phyloP scores from a whole-genome alignment of 2,888 invertebrate genomes.

The Silvanus unidentatus region DNA sequence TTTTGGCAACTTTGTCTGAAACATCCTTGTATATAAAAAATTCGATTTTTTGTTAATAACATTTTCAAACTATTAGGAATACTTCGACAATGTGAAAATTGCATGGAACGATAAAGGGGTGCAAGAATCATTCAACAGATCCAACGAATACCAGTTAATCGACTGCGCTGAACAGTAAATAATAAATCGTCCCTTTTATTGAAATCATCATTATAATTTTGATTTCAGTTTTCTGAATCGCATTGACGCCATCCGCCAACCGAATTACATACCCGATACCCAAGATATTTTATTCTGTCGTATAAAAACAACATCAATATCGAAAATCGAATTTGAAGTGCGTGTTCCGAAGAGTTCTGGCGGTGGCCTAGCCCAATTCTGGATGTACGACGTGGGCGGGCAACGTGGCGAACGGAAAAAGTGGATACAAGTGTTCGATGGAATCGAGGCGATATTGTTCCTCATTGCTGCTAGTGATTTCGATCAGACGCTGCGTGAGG shows the following conservation, averaged over 20 bases:
- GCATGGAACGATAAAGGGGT: constrained; percentile 70
- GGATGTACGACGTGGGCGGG: constrained; percentile 82
- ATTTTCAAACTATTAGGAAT: constrained; percentile 56
- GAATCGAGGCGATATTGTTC: constrained; percentile 75
- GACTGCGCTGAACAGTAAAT: constrained; percentile 80
- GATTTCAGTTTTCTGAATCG: constrained; percentile 65
- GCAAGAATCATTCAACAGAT: constrained; percentile 60
- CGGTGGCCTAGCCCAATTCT: constrained; percentile 65
- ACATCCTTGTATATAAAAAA: too few species aligned
- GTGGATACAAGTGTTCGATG: constrained; percentile 77
- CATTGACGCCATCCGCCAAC: constrained; percentile 57
- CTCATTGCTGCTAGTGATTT: constrained; percentile 76
- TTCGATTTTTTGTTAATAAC: too few species aligned
- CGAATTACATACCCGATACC: constrained; percentile 64
- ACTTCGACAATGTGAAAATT: constrained; percentile 60
- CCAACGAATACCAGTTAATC: constrained; percentile 72
- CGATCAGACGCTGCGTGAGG: constrained; percentile 70
- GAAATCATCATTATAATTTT: neutral
- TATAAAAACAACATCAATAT: constrained; percentile 66
- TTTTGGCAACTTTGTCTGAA: too few species aligned
- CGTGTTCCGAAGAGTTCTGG: constrained; percentile 65
- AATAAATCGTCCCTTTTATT: constrained; percentile 8
- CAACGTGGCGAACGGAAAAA: constrained; percentile 75
- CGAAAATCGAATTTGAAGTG: constrained; percentile 69
- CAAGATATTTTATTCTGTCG: constrained; percentile 74